phyloP scores from a whole-genome alignment of 2,113 vertebrate genomes.

The Ochotona curzoniae region DNA sequence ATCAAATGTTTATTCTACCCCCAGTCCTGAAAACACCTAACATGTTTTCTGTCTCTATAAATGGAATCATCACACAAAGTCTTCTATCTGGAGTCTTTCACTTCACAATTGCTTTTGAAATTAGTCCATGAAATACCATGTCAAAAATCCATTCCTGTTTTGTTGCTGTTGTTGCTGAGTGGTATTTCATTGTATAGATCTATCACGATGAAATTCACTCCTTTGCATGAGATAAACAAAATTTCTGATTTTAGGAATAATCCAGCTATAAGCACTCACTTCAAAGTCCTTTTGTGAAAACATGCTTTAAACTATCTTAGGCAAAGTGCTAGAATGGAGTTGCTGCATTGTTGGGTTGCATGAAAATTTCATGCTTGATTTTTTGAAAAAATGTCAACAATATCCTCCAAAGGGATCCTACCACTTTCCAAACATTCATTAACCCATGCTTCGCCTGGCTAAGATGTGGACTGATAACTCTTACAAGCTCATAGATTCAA shows the following conservation, averaged over 20 bases:
- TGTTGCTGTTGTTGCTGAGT: background rate
- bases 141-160: background rate
- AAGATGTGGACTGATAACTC: background rate
- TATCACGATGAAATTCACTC: background rate
- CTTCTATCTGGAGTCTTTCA: background rate
- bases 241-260: conserved; percentile 16
- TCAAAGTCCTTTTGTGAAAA: background rate
- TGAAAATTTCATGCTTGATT: background rate
- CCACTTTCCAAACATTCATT: background rate
- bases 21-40: background rate
- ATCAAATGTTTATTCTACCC: background rate
- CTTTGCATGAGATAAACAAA: background rate
- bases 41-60: conserved; percentile 6
- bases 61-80: background rate
- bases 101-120: background rate
- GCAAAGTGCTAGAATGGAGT: background rate
- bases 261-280: background rate
- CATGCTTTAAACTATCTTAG: background rate
- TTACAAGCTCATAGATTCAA: conserved; percentile 6
- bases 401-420: background rate
- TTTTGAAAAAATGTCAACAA: conserved; percentile 33
- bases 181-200: background rate
- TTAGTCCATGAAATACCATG: background rate
- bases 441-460: background rate
- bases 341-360: background rate